These are phyloP conservation scores for Liodrosophila aerea DNA, from an alignment of 2,888 invertebrate species.

Conservation along the genomic window DNA sequence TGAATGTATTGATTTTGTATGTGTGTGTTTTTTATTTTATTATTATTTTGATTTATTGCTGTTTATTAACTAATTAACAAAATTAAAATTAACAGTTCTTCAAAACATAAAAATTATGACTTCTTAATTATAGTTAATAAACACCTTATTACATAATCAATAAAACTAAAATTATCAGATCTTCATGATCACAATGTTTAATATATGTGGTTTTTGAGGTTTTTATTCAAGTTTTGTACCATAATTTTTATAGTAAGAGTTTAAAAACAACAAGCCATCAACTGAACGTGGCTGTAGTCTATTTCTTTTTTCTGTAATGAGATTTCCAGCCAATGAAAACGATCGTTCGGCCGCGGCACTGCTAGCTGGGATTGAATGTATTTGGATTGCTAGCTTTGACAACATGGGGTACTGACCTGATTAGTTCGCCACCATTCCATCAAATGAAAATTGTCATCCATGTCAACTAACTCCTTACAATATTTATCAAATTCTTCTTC, in stretches of 20 bases:
- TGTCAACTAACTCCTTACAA: constrained; percentile 1
- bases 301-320: neutral
- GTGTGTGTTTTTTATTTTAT: no score
- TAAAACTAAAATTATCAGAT: no score
- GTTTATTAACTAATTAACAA: no score
- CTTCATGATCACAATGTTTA: no score
- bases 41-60: no score
- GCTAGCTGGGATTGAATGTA: constrained; percentile 10
- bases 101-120: no score
- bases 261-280: neutral
- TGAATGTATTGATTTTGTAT: no score
- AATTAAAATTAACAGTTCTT: no score
- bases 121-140: no score
- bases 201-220: no score
- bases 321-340: neutral
- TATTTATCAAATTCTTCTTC: constrained; percentile 4
- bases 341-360: constrained; percentile 5
- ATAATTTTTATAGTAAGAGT: neutral
- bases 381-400: neutral
- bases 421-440: constrained; percentile 1
- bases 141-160: no score
- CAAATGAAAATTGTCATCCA: neutral
- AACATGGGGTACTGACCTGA: neutral
- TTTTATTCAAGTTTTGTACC: no score
- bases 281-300: neutral